These are phyloP conservation scores for Pharmacophagus antenor DNA, from an alignment of 2,888 invertebrate genomes.

Conservation along the genomic window DNA sequence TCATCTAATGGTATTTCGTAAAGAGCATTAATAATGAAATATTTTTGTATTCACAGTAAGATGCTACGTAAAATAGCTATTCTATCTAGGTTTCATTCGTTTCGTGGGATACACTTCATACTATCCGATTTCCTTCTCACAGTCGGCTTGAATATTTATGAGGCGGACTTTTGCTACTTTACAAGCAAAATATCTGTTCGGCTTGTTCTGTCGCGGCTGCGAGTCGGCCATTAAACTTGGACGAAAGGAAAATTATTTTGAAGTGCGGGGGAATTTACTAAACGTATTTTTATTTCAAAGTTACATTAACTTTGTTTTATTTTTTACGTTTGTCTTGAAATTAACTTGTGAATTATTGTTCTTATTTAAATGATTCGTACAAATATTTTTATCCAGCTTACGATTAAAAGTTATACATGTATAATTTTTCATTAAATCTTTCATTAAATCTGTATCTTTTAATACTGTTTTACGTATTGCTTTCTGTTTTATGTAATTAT, in stretches of 20 bases:
- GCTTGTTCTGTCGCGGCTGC: conserved; percentile 3
- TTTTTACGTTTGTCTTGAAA: not conserved
- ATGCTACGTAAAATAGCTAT: not conserved
- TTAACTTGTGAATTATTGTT: conserved; percentile 1
- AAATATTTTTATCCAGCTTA: no score
- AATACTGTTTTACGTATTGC: no score
- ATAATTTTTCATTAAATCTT: no score
- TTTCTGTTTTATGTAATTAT: no score
- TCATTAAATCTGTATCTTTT: no score
- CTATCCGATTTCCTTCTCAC: conserved; percentile 56
- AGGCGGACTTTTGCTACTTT: conserved; percentile 58
- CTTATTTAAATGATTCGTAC: not conserved
- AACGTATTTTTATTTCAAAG: not conserved
- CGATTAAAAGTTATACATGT: no score
- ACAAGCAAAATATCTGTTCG: conserved; percentile 43
- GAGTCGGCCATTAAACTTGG: conserved; percentile 5
- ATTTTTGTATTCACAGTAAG: not conserved
- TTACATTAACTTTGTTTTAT: not conserved
- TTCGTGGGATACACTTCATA: conserved; percentile 25
- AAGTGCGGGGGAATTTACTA: not conserved
- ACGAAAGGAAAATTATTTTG: conserved; percentile 15
- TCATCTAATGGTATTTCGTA: not conserved
- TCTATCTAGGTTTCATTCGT: not conserved
- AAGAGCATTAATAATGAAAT: not conserved
- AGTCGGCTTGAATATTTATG: conserved; percentile 63